Base-by-base conservation (phyloP, 2,797 vertebrate genomes). In the Phylloscopus collybita region DNA sequence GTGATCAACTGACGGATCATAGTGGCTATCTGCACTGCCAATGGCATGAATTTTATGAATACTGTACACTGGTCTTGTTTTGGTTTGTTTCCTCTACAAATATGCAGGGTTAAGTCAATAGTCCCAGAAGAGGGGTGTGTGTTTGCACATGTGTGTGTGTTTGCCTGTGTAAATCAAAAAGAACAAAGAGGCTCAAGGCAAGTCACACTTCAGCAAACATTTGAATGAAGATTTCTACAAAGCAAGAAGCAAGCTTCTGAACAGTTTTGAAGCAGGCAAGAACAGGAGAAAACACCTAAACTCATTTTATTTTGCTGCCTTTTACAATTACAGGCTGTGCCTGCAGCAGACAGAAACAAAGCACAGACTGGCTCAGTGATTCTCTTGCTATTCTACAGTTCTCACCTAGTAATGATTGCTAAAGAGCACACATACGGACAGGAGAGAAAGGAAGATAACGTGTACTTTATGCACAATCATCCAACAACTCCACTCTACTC, bases 71-170 rank as follows among this genome's bases (percentile, higher is more conserved):
- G 71, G 23, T 42, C 32, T 50, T 45, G 32, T 73, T 87, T 95
- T 80, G 26, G 32, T 50, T 93, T 75, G 72, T 90, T 89, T 91
- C 61, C 34, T 92, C 61, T 74, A 88, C 44, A 90, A 88, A 88
- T 65, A 86, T 1, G 21, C 18, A 78, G 27, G 51, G 42, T 86
- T 95, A 91, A 90, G 91, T 72, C 72, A 94, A 74, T 38, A 92
- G 5, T 75, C 32, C 18, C n/a, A 67, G 42, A 82, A 90, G 56
- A 66, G 26, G 14, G 9, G 18, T 29, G 64, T 26, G 18, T 42
- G 44, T 61, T 82, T 75, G 50, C 21, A 49, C n/a, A 19, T 22
- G 25, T 36, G 54, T 53, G 36, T 51, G 34, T 29, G 25, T 72
- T 80, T 88, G 86, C 29, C 76, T 42, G 42, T 36, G 70, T 78